Conservation (phyloP, 2,797 vertebrate species). For the Carcharodon carcharias region DNA sequence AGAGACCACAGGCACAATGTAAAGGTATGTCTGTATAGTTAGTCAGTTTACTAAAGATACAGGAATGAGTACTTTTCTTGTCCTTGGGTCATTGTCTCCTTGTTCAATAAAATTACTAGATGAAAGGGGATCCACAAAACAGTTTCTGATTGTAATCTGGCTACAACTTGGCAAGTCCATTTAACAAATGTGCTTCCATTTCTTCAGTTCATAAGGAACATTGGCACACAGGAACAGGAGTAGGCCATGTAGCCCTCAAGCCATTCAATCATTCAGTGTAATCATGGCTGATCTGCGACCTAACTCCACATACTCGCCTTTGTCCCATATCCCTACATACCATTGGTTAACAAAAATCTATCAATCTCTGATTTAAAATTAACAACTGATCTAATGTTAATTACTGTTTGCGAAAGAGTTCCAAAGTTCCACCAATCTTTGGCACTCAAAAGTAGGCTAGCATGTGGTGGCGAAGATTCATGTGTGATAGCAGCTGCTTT, state of each 20-base stretch:
- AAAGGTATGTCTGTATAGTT: background rate
- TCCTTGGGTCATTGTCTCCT: too few relatives aligned
- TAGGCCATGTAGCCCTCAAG: background rate
- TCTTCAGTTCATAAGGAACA: background rate
- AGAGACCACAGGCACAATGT: background rate
- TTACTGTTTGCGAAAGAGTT: background rate
- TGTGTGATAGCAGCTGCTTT: background rate
- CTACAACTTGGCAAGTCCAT: background rate
- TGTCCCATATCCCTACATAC: background rate
- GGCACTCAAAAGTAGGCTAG: too few relatives aligned
- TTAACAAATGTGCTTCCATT: background rate
- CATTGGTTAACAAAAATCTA: background rate
- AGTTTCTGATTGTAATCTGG: background rate
- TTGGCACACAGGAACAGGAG: background rate
- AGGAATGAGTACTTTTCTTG: background rate
- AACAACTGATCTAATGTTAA: background rate
- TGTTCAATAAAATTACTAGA: background rate
- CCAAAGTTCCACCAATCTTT: background rate
- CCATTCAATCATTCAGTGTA: background rate
- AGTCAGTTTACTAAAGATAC: background rate
- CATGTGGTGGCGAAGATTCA: background rate
- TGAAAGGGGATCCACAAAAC: background rate
- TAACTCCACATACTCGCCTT: background rate
- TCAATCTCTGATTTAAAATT: background rate
- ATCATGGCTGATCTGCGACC: background rate